Conservation (phyloP, 2,888 invertebrate genomes). For the Actias luna region DNA sequence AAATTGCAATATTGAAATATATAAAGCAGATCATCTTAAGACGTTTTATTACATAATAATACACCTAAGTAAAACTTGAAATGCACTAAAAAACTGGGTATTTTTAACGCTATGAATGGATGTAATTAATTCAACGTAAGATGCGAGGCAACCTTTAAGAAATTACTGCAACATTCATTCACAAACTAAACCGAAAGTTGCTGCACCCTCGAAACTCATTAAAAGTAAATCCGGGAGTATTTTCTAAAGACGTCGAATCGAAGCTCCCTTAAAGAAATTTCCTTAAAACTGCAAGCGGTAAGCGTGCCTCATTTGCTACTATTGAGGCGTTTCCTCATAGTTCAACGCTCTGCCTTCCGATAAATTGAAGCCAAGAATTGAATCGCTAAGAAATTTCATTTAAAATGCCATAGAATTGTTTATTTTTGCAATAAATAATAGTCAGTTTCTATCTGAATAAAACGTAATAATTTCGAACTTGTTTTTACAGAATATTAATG, state of each 20-base stretch:
- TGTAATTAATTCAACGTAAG: slow-evolving; percentile 44
- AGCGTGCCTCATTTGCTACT: slow-evolving; percentile 77
- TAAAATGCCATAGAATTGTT: slow-evolving; percentile 33
- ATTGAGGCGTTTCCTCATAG: slow-evolving; percentile 66
- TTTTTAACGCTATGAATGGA: slow-evolving; percentile 21
- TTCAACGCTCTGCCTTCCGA: slow-evolving; percentile 57
- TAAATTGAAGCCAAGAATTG: slow-evolving; percentile 61
- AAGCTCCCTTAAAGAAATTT: slow-evolving; percentile 71
- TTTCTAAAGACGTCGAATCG: slow-evolving; percentile 78
- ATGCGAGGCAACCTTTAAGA: slow-evolving; percentile 39
- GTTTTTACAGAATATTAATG: background rate
- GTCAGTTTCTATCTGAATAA: background rate
- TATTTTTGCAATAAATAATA: background rate
- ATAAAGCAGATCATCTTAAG: too few species aligned
- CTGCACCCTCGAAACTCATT: slow-evolving; percentile 77
- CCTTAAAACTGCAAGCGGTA: slow-evolving; percentile 69
- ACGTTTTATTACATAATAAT: too few species aligned
- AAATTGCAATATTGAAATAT: too few species aligned
- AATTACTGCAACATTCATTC: slow-evolving; percentile 63
- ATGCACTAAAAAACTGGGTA: slow-evolving; percentile 9
- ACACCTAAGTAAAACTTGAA: too few species aligned
- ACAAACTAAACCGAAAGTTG: slow-evolving; percentile 74
- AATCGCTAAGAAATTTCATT: slow-evolving; percentile 50
- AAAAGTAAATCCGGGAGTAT: slow-evolving; percentile 78
- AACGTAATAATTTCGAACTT: background rate